Base-by-base conservation (phyloP, 2,113 vertebrate genomes). In the Apus apus region DNA sequence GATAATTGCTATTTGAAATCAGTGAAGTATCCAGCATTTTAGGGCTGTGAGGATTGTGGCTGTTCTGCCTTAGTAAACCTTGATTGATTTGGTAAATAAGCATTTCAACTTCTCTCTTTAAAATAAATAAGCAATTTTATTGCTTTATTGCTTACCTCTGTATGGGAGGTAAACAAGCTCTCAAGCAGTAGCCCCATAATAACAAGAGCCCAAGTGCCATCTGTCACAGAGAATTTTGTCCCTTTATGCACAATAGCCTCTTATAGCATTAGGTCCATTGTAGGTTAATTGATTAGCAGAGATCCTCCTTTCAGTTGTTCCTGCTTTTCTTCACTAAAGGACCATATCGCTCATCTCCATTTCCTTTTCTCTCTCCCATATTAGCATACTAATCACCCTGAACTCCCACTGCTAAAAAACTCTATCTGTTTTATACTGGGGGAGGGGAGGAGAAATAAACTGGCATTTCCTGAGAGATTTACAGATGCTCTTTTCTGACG, bases 81-180 rank as follows among this genome's bases (percentile, higher is more conserved):
- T 94, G 97, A 96, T 97, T 97, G 95, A 97, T 97, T 97, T 94
- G 90, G 92, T 97, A 97, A 97, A 96, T 97, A 97, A 96, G 96
- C 95, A 97, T 98, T 97, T 97, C 97, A 97, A 97, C 84, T 94
- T 94, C 86, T 96, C 95, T 96, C 96, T 97, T 97, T 97, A 97
- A 97, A 97, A 97, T 97, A 95, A 96, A 96, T 96, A 97, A 96
- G 90, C 93, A 95, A 96, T 97, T 98, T 98, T 98, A 97, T 72
- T 97, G 89, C 95, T 92, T 97, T 97, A 97, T 96, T 96, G 95
- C 97, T 96, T 97, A 94, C 96, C 94, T 92, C 93, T 96, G 86
- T 93, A 90, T 36, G 92, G 97, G 95, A 96, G 95, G 58, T 94
- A 96, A 97, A 96, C 95, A 94, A 95, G 82, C 93, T 96, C 77